Conservation (phyloP, 2,888 invertebrate species). For the Pammene aurita region DNA sequence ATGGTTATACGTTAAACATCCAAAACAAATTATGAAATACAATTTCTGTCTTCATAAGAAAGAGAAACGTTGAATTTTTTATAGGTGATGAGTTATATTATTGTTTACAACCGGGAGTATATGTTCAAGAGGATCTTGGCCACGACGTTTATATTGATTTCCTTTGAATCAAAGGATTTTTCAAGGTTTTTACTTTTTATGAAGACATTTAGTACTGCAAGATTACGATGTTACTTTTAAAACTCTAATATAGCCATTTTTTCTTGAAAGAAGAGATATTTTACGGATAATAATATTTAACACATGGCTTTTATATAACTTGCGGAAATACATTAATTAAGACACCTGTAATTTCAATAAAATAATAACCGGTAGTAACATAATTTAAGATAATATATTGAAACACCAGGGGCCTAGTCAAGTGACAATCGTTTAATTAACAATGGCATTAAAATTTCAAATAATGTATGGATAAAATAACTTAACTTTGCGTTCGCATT, state of each 20-base stretch:
- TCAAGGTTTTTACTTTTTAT: conserved; percentile 37
- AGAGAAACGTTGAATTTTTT: conserved; percentile 30
- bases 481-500: no score
- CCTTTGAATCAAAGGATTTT: conserved; percentile 33
- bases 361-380: no score
- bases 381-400: no score
- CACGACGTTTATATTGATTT: conserved; percentile 30
- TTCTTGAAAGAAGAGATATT: background rate
- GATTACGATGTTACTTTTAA: background rate
- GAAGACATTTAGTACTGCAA: conserved; percentile 33
- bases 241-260: background rate
- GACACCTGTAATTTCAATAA: no score
- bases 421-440: no score
- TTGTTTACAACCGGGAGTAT: conserved; percentile 19
- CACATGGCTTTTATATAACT: no score
- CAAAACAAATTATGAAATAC: conserved; percentile 31
- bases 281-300: background rate
- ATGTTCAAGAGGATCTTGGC: conserved; percentile 14
- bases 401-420: no score
- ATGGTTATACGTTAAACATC: conserved; percentile 33
- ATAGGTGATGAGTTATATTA: conserved; percentile 30
- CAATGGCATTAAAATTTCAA: no score
- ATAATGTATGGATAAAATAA: no score
- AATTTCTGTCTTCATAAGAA: conserved; percentile 41
- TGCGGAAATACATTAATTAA: no score